Conservation (phyloP, 2,797 vertebrate genomes). For the Amblyraja radiata region DNA sequence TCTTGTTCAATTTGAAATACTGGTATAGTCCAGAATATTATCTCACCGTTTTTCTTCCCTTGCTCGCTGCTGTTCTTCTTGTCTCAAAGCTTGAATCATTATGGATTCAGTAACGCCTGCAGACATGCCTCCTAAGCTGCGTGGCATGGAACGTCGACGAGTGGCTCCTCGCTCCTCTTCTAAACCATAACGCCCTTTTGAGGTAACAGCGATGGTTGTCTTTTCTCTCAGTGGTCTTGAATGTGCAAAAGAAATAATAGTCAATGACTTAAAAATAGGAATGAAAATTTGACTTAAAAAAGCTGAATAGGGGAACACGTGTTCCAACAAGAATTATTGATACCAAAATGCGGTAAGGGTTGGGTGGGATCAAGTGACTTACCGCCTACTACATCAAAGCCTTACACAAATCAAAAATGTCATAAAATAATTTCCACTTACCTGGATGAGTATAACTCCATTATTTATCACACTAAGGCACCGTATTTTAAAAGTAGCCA, state of each 20-base stretch:
- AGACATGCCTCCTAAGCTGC: constrained; percentile 72
- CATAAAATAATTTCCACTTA: too few relatives aligned
- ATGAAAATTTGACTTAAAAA: neutral
- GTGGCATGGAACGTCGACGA: constrained; percentile 74
- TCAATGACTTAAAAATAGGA: neutral
- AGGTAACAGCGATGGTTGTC: constrained; percentile 80
- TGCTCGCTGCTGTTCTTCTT: constrained; percentile 84
- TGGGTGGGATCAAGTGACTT: neutral
- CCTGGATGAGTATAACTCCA: too few relatives aligned
- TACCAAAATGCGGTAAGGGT: neutral
- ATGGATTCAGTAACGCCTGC: constrained; percentile 79
- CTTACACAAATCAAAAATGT: too few relatives aligned
- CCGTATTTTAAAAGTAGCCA: too few relatives aligned
- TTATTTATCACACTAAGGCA: too few relatives aligned
- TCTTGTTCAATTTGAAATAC: constrained; percentile 31
- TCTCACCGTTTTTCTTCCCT: constrained; percentile 90
- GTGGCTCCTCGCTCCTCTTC: constrained; percentile 78
- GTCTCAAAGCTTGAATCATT: constrained; percentile 84
- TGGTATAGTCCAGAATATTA: constrained; percentile 9
- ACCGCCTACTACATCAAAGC: too few relatives aligned
- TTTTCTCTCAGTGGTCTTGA: constrained; percentile 81
- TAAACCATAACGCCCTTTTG: constrained; percentile 74
- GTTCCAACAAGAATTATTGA: neutral
- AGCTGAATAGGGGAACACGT: neutral
- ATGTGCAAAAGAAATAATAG: constrained; percentile 38